Evolutionary conservation across 2,888 invertebrate species (phyloP).

Genomic region (Caenorhabditis angaria): DNA sequence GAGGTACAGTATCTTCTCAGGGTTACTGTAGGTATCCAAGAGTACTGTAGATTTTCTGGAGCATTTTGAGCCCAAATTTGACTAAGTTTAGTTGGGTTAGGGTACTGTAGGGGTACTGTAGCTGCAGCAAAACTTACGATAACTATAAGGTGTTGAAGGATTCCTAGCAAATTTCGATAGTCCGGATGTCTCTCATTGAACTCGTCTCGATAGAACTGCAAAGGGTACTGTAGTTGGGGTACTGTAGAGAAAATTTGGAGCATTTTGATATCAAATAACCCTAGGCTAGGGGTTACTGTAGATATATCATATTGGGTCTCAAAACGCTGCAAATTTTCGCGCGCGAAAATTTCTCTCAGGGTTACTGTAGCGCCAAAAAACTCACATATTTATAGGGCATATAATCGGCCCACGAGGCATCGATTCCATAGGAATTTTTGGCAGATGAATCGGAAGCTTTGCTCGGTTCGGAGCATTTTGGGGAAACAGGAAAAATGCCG

Average conservation of each 20-base stretch:
- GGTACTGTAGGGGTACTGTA: no score
- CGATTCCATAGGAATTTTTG: conserved; percentile 11
- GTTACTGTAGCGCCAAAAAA: no score
- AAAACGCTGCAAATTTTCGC: no score
- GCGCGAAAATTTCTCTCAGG: no score
- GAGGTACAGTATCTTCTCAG: no score
- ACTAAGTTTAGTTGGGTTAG: no score
- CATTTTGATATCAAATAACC: not conserved
- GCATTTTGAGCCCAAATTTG: no score
- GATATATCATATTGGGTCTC: no score
- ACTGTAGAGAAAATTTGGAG: no score
- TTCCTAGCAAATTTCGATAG: conserved; percentile 15
- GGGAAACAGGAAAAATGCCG: conserved; percentile 20
- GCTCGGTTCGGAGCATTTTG: conserved; percentile 17
- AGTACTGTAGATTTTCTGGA: no score
- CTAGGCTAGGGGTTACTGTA: not conserved
- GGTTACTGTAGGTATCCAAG: no score
- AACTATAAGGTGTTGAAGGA: conserved; percentile 19
- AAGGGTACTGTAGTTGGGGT: no score
- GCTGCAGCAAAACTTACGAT: not conserved
- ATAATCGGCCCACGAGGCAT: conserved; percentile 15
- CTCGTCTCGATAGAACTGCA: not conserved
- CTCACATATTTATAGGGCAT: conserved; percentile 24
- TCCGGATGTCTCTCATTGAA: conserved; percentile 6
- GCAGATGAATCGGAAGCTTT: conserved; percentile 19